These are phyloP conservation scores for Clavelina lepadiformis DNA, from an alignment of 23 tunicate species.

Conservation along the genomic window DNA sequence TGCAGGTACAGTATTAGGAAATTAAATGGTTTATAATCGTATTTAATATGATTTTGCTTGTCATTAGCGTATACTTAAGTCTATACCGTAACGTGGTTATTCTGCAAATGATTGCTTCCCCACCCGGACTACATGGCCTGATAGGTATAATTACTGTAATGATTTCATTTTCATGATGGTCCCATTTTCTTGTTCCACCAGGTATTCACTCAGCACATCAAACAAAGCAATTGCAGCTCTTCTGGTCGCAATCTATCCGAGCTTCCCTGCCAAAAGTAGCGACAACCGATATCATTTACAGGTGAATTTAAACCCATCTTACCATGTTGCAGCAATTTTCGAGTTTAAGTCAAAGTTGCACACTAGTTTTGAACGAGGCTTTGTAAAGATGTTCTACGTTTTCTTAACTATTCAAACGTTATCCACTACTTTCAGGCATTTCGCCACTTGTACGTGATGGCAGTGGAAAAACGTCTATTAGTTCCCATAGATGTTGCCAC, in stretches of 20 bases:
- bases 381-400: too few relatives aligned
- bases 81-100: too few relatives aligned
- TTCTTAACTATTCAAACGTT: background rate
- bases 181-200: too few relatives aligned
- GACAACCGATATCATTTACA: constrained; percentile 88
- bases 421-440: constrained; percentile 51
- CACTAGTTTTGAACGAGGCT: too few relatives aligned
- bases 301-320: constrained; percentile 20
- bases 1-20: constrained; percentile 51
- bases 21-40: background rate
- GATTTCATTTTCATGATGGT: too few relatives aligned
- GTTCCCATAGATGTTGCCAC: constrained; percentile 79
- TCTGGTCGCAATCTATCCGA: constrained; percentile 68
- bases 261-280: constrained; percentile 51
- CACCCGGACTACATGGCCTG: too few relatives aligned
- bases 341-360: too few relatives aligned
- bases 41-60: too few relatives aligned
- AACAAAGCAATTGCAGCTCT: constrained; percentile 66
- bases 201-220: constrained; percentile 66
- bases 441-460: constrained; percentile 82
- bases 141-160: too few relatives aligned
- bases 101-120: too few relatives aligned
- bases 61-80: too few relatives aligned
- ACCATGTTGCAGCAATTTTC: background rate
- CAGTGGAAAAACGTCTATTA: constrained; percentile 65